Evolutionary conservation across 2,113 vertebrate species (phyloP).

Genomic region (Psilopsiagon aymara): DNA sequence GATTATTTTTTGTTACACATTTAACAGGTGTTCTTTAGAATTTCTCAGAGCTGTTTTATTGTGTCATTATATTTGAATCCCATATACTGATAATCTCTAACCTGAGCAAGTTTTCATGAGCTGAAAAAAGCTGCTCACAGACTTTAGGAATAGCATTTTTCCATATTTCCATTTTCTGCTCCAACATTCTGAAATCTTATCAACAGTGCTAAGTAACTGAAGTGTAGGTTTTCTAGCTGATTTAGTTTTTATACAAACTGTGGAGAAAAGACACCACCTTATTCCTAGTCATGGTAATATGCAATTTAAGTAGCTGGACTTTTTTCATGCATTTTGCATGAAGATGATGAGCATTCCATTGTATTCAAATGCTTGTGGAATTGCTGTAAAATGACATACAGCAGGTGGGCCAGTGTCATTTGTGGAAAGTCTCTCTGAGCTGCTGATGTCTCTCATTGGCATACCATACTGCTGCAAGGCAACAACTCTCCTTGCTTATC

Average conservation of each 20-base stretch:
- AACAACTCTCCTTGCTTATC: background rate
- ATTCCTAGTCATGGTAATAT: background rate
- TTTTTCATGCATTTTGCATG: constrained; percentile 32
- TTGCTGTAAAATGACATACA: constrained; percentile 25
- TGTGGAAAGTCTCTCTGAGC: background rate
- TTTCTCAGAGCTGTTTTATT: background rate
- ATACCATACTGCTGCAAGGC: background rate
- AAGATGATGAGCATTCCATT: constrained; percentile 18
- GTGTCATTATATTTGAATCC: background rate
- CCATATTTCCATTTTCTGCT: background rate
- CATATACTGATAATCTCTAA: background rate
- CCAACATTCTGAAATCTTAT: background rate
- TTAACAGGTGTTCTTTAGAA: background rate
- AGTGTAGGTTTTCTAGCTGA: background rate
- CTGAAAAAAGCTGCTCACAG: background rate
- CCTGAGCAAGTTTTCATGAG: background rate
- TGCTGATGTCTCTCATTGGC: background rate
- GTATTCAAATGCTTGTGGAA: constrained; percentile 43
- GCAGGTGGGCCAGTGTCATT: constrained; percentile 53
- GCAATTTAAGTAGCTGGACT: constrained; percentile 2
- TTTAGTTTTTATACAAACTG: background rate
- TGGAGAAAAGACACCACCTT: background rate
- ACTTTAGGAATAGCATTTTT: background rate
- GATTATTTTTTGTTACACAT: background rate
- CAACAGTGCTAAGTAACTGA: background rate